Evolutionary conservation across 2,888 invertebrate genomes (phyloP), one percentile per base, ranked within the genome.

Genomic region (Acrocyrtus sp.): DNA sequence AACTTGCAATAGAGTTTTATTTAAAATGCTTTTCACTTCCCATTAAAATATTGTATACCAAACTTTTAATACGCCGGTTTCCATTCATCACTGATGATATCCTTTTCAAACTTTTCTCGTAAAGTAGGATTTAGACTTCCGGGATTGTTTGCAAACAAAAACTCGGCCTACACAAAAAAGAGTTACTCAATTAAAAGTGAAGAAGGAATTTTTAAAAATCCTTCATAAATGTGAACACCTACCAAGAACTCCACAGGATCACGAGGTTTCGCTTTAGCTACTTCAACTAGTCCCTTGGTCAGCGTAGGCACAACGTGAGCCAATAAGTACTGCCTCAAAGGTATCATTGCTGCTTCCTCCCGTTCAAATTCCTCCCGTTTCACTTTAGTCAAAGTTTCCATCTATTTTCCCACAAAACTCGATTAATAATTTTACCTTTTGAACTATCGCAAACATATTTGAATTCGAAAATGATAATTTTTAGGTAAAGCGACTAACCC

Each of bases 181-280:
- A n/a, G n/a, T n/a, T n/a, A n/a, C n/a, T n/a, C n/a, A n/a, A n/a
- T n/a, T n/a, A n/a, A n/a, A n/a, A n/a, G n/a, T n/a, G n/a, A n/a
- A 6, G 5, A 45, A 45, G 19, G n/a, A 17, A 12, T 45, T 45
- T 6, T 17, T n/a, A 45, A 15, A 45, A 45, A n/a, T 17, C n/a
- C 5, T n/a, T 51, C n/a, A 8, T n/a, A n/a, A n/a, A n/a, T 26
- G 21, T 15, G 17, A 29, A 8, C 61, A 26, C 15, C 85, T 83
- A 89, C 90, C 80, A 94, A 85, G 83, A 88, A 93, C 83, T 93
- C 92, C 39, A 93, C 87, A 1, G 93, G 92, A 84, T 94, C 92
- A 0, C 89, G 88, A 0, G 93, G 93, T 70, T 91, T 88, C 6
- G 90, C 82, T 82, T 89, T 89, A 12, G 91, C 90, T 15, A 92